These are phyloP conservation scores for Bettongia penicillata DNA, from an alignment of 2,113 vertebrate genomes.

Conservation along the genomic window DNA sequence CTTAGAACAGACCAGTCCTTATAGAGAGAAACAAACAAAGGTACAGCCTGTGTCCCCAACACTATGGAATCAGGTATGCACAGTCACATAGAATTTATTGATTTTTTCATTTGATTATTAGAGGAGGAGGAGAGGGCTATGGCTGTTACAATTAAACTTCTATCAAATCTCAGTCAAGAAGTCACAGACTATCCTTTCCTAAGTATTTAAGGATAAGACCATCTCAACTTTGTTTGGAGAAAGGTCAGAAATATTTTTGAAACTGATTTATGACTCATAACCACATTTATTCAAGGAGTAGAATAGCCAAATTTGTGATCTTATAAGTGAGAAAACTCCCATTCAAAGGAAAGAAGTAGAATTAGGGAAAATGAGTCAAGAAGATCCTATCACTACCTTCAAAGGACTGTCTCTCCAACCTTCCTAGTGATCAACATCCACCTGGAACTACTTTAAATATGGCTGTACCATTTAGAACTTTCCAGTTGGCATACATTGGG, in stretches of 20 bases:
- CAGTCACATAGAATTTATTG: neutral
- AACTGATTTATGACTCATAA: neutral
- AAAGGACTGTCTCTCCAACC: neutral
- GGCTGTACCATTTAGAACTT: rapidly evolving
- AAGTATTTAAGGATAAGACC: neutral
- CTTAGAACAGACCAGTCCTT: neutral
- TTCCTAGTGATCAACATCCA: neutral
- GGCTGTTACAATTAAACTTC: neutral
- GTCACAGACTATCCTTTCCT: neutral
- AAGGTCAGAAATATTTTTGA: neutral
- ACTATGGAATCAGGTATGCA: neutral
- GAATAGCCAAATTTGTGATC: neutral
- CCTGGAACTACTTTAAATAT: neutral
- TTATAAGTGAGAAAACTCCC: neutral
- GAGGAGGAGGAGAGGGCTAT: neutral
- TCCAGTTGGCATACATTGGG: rapidly evolving
- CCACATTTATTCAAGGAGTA: neutral
- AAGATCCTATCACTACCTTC: neutral
- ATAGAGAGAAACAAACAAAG: neutral
- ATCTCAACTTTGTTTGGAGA: neutral
- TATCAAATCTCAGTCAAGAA: neutral
- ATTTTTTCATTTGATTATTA: neutral
- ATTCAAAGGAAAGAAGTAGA: neutral
- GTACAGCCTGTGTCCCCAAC: neutral
- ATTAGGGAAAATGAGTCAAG: neutral